Percentiles rank a stretch among this genome's conserved stretches.
phyloP scores from a whole-genome alignment of 2,113 vertebrate species.

The Epinephelus cyanopodus region DNA sequence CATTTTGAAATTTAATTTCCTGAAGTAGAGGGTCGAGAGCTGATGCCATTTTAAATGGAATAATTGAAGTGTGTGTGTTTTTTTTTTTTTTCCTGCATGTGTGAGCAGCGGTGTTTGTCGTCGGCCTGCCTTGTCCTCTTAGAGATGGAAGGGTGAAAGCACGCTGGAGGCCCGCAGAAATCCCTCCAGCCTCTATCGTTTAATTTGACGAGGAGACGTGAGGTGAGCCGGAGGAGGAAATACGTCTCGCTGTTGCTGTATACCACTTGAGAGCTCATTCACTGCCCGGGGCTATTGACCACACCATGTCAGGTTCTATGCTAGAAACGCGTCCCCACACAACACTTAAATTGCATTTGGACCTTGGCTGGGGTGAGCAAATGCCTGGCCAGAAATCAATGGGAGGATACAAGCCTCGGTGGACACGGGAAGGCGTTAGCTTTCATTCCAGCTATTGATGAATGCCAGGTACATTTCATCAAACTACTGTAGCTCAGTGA shows the following conservation, averaged over 20 bases:
- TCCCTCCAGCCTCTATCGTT: conserved; percentile 73
- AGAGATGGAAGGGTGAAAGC: conserved; percentile 67
- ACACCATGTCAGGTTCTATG: conserved; percentile 76
- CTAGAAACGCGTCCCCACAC: conserved; percentile 74
- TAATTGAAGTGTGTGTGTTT: conserved; percentile 67
- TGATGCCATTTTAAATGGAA: conserved; percentile 76
- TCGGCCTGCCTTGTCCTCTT: conserved; percentile 64
- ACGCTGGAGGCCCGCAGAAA: conserved; percentile 61
- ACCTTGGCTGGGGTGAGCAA: conserved; percentile 74
- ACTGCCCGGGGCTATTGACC: conserved; percentile 79
- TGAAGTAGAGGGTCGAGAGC: conserved; percentile 75
- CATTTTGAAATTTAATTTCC: conserved; percentile 80
- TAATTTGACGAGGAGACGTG: conserved; percentile 79
- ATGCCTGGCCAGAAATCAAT: conserved; percentile 79
- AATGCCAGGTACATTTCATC: conserved; percentile 77
- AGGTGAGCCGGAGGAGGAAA: conserved; percentile 83
- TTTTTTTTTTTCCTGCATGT: conserved; percentile 41
- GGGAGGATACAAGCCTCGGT: conserved; percentile 75
- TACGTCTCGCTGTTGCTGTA: conserved; percentile 70
- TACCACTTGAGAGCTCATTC: conserved; percentile 80
- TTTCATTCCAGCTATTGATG: conserved; percentile 78
- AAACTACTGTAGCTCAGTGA: conserved; percentile 64
- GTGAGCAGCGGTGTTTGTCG: conserved; percentile 57
- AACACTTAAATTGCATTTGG: conserved; percentile 82
- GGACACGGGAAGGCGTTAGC: conserved; percentile 69